Evolutionary conservation across 2,888 invertebrate genomes (phyloP).

Genomic region (Prionchulus punctatus): DNA sequence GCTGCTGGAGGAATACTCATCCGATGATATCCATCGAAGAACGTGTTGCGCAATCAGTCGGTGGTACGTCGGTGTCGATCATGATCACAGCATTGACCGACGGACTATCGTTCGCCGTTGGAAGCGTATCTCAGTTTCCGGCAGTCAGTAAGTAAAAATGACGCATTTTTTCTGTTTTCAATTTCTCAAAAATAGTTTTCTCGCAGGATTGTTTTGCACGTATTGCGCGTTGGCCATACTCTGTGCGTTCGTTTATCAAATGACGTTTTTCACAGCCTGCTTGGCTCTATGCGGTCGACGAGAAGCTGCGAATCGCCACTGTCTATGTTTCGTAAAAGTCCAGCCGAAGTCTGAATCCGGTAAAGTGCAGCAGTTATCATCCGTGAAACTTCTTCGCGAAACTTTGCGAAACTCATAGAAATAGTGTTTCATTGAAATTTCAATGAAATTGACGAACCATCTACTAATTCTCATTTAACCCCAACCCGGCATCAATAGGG

Average conservation of each 20-base stretch:
- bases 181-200: neutral
- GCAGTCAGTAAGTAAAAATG: slow-evolving; percentile 51
- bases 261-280: slow-evolving; percentile 78
- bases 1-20: slow-evolving; percentile 75
- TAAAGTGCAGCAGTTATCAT: too few relatives aligned
- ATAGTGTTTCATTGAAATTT: too few relatives aligned
- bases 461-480: too few relatives aligned
- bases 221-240: slow-evolving; percentile 81
- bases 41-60: slow-evolving; percentile 67
- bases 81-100: slow-evolving; percentile 74
- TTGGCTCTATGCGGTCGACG: slow-evolving; percentile 74
- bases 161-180: too few relatives aligned
- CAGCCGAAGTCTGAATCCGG: slow-evolving; percentile 4
- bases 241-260: slow-evolving; percentile 75
- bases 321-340: slow-evolving; percentile 39
- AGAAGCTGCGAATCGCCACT: slow-evolving; percentile 69
- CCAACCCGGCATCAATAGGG: too few relatives aligned
- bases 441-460: too few relatives aligned
- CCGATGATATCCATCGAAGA: slow-evolving; percentile 51
- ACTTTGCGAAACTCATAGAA: too few relatives aligned
- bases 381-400: too few relatives aligned
- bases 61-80: slow-evolving; percentile 82
- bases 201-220: slow-evolving; percentile 60
- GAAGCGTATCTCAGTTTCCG: slow-evolving; percentile 76
- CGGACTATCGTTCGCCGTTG: slow-evolving; percentile 76